Base-by-base conservation (phyloP, 2,797 vertebrate species). In the Rhodeus uyekii region DNA sequence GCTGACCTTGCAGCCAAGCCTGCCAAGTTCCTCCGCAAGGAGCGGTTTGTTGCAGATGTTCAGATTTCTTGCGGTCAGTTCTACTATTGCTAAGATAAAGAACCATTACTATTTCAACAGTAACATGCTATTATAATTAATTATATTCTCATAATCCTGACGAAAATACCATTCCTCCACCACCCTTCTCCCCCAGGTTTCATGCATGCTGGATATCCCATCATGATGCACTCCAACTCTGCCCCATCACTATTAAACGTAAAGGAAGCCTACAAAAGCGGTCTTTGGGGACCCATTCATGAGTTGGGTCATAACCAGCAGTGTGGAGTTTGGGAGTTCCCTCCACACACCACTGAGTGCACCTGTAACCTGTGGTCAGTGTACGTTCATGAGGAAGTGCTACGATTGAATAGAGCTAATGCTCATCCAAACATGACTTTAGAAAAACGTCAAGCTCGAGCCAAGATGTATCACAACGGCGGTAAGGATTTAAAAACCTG, bases 311-410 rank as follows among this genome's bases (percentile, higher is more conserved):
- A 98, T 92, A 98, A 98, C 88, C 96, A 97, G 82, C 97, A 98
- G 88, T 86, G 87, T 75, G 2, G 42, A 0, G 91, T 84, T 48
- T 98, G 97, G 97, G 97, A 98, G 88, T 95, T 97, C 82, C 92
- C 89, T 0, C 83, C 95, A 0, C 89, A 98, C 83, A 98, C 96
- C 84, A 97, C 96, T 0, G 97, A 98, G 89, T 93, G 95, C 22
- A 98, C 97, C 1, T 97, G 96, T 90, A 98, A 98, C 92, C 94
- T 98, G 79, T 98, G 97, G 97, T 97, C 97, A 1, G 94, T 98
- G 85, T 98, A 97, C 0, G 93, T 98, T 60, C 93, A 96, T 3
- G 97, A 98, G 85, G 90, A 89, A 0, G 95, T 98, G 78, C 91
- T 98, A 78, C 93, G 93, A 0, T 85, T 97, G 63, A 75, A 93